These are phyloP conservation scores for Miichthys miiuy DNA, from an alignment of 2,797 vertebrate genomes.

Conservation along the genomic window DNA sequence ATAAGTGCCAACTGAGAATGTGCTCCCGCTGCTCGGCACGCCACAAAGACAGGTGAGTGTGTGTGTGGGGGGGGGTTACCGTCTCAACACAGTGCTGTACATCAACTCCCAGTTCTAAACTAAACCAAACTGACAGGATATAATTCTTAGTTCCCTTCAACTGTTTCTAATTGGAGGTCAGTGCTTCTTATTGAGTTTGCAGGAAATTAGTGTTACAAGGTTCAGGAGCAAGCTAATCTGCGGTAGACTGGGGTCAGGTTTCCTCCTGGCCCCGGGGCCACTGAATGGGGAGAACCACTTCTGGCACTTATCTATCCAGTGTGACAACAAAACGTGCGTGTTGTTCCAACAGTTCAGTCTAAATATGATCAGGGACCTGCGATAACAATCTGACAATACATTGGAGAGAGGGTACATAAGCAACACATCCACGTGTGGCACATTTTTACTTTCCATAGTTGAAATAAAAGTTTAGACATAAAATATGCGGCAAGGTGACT, in stretches of 20 bases:
- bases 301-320: constrained; percentile 78
- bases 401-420: not conserved
- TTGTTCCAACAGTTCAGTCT: constrained; percentile 27
- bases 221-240: constrained; percentile 88
- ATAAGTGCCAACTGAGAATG: constrained; percentile 85
- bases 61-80: constrained; percentile 72
- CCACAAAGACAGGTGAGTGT: constrained; percentile 37
- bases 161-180: constrained; percentile 91
- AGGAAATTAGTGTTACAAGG: constrained; percentile 90
- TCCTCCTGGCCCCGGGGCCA: constrained; percentile 40
- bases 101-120: constrained; percentile 89
- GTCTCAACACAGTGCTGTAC: constrained; percentile 77
- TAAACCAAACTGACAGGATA: constrained; percentile 89
- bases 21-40: constrained; percentile 83
- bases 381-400: not conserved
- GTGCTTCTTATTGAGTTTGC: constrained; percentile 89
- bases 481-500: constrained; percentile 24
- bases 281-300: constrained; percentile 72
- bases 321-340: constrained; percentile 39
- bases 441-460: constrained; percentile 22
- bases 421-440: not conserved
- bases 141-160: constrained; percentile 91
- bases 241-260: constrained; percentile 78
- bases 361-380: constrained; percentile 34
- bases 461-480: constrained; percentile 11